phyloP scores from a whole-genome alignment of 2,888 invertebrate genomes.

The Lycocerus yunnanus region DNA sequence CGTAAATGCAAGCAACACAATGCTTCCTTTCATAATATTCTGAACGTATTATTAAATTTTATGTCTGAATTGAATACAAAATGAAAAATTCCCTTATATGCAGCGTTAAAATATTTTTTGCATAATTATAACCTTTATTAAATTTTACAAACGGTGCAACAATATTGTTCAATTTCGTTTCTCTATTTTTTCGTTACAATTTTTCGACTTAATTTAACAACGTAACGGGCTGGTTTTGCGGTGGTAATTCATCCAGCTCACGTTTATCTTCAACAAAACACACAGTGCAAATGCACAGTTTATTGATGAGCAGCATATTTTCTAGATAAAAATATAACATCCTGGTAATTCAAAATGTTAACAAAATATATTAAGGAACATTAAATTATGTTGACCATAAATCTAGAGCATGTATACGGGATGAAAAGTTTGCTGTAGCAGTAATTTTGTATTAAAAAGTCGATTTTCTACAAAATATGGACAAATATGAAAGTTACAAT shows the following conservation, averaged over 20 bases:
- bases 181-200: background rate
- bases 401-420: background rate
- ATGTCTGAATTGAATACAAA: conserved; percentile 28
- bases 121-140: conserved; percentile 1
- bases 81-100: conserved; percentile 20
- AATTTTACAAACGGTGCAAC: background rate
- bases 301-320: conserved; percentile 19
- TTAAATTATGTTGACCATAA: conserved; percentile 1
- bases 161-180: background rate
- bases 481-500: conserved; percentile 3
- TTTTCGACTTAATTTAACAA: conserved; percentile 3
- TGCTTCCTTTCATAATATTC: conserved; percentile 29
- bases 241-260: conserved; percentile 26
- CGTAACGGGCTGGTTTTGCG: background rate
- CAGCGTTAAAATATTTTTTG: conserved; percentile 1
- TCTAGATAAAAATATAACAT: background rate
- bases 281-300: conserved; percentile 12
- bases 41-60: conserved; percentile 29
- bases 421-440: background rate
- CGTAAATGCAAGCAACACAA: conserved; percentile 27
- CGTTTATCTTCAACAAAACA: conserved; percentile 21
- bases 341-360: background rate
- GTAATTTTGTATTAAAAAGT: background rate
- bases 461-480: conserved; percentile 1
- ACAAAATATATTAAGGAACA: background rate